These are phyloP conservation scores for Syndactyla subalaris DNA, from an alignment of 2,797 vertebrate species.

Conservation along the genomic window DNA sequence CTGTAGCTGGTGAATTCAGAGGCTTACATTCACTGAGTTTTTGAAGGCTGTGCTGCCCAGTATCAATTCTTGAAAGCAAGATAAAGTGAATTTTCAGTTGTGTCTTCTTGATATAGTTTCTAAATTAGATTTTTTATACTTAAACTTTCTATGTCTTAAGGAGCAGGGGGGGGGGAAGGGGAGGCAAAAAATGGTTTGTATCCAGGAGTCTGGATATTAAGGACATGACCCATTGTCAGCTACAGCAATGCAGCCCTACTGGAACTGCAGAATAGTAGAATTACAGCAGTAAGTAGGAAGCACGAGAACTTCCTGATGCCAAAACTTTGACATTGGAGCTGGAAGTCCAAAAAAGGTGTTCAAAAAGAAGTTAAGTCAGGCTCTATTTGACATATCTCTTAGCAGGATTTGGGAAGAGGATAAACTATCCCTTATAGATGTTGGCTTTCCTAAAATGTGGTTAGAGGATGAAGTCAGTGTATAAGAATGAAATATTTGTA, in stretches of 20 bases:
- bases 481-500: background rate
- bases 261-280: background rate
- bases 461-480: background rate
- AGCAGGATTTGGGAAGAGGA: background rate
- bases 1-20: background rate
- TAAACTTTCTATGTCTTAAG: background rate
- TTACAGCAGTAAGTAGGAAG: background rate
- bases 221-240: background rate
- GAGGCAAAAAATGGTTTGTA: background rate
- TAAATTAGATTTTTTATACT: background rate
- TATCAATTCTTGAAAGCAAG: background rate
- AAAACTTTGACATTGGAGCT: background rate
- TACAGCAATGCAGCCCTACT: background rate
- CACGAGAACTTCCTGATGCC: background rate
- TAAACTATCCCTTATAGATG: background rate
- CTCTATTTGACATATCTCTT: background rate
- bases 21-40: background rate
- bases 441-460: background rate
- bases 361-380: background rate
- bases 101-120: background rate
- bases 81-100: background rate
- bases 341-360: background rate
- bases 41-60: background rate
- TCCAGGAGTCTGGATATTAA: background rate
- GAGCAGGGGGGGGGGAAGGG: background rate